Percentiles rank a stretch among this genome's conserved stretches.
These are phyloP conservation scores for Ochotona princeps DNA, from an alignment of 2,113 vertebrate genomes.

Conservation along the genomic window DNA sequence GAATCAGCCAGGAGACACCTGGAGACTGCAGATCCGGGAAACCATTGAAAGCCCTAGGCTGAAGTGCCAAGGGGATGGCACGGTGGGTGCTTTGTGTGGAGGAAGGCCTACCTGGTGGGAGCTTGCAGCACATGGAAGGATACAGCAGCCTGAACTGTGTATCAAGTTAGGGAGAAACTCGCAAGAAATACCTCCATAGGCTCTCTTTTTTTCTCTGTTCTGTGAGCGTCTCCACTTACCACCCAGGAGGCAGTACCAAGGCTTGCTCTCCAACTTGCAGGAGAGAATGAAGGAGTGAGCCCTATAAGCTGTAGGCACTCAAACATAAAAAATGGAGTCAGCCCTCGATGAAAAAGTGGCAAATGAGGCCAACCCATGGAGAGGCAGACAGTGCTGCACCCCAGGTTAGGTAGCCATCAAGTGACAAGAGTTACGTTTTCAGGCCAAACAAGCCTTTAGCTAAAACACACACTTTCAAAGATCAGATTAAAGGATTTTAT, in stretches of 20 bases:
- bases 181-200: background rate
- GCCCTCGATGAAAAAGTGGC: background rate
- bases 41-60: background rate
- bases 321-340: background rate
- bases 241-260: background rate
- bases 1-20: background rate
- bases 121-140: background rate
- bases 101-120: background rate
- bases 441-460: background rate
- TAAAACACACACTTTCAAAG: background rate
- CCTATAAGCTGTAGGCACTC: background rate
- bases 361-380: background rate
- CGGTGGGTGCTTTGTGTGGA: background rate
- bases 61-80: background rate
- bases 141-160: background rate
- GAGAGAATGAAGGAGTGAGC: background rate
- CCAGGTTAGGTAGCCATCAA: background rate
- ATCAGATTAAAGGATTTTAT: background rate
- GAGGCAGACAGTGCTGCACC: background rate
- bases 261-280: background rate
- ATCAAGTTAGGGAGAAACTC: background rate
- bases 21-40: background rate
- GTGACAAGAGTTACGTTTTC: background rate
- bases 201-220: background rate
- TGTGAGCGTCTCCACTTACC: too few relatives aligned